Base-by-base conservation (phyloP, 2,888 invertebrate species). In the Spatulosminthurus flaviceps region DNA sequence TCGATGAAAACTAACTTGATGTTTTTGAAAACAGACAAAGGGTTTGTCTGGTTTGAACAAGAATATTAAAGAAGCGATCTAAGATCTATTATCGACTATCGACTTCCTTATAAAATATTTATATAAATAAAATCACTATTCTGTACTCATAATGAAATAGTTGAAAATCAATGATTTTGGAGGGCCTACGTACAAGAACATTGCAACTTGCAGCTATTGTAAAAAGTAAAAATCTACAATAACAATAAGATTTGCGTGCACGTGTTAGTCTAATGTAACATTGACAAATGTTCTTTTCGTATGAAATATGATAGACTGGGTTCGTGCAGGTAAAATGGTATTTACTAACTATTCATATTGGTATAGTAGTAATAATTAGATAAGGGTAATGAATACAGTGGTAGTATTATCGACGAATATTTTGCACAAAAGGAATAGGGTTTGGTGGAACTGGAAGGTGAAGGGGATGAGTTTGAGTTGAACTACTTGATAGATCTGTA, bases 341-440 rank as follows among this genome's bases (percentile, higher is more conserved):
- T 43, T 2, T 60, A 21, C 4, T 60, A 60, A 60, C 60, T 60
- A 22, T 22, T 19, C 4, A 21, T 7, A 60, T 60, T 64, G 13
- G 22, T 21, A 16, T 64, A 64, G 22, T 64, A 64, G 34, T 34
- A 34, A 34, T 34, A 21, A 28, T 4, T 67, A n/a, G 26, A n/a
- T 67, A 67, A 70, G 16, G 19, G 4, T 34, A 34, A 4, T 34
- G 34, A 34, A 34, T 34, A n/a, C n/a, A 34, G 34, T 34, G 22
- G 66, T 66, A 66, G 5, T 13, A 61, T 76, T 67, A 76, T 41
- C 76, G 76, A 28, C 78, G 76, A 70, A 81, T 80, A 70, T 81
- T 81, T 42, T 81, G 81, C 28, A 81, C 71, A 51, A 80, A 81
- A 42, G 81, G 81, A 75, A 81, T 81, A 29, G 81, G 81, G 21